These are phyloP conservation scores for Montipora foliosa DNA, from an alignment of 64 coral and sea anemone species.

Conservation along the genomic window DNA sequence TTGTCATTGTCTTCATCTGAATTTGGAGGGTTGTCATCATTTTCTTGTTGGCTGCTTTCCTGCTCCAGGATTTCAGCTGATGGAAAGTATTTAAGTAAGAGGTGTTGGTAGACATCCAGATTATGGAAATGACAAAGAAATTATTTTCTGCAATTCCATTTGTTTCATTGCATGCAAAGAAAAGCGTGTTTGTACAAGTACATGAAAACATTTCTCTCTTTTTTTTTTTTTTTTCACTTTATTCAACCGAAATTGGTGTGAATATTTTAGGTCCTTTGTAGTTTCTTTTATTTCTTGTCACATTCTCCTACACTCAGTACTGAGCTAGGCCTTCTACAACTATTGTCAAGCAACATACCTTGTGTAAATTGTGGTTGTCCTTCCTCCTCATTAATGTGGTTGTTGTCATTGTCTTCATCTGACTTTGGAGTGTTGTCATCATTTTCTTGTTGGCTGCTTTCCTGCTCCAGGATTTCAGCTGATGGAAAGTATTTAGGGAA, in stretches of 20 bases:
- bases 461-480: conserved; percentile 6
- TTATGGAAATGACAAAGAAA: no score
- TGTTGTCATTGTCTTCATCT: not conserved
- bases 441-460: not conserved
- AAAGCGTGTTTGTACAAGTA: no score
- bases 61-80: conserved; percentile 17
- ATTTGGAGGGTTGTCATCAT: not conserved
- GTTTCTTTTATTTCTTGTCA: no score
- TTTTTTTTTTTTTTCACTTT: no score
- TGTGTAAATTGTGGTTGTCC: not conserved
- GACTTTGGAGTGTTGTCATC: not conserved
- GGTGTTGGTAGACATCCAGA: conserved; percentile 34
- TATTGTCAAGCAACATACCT: not conserved
- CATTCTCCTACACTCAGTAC: not conserved
- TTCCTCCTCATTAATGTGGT: not conserved
- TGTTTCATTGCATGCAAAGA: no score
- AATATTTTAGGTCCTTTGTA: no score
- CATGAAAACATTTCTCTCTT: no score
- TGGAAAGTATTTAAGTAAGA: conserved; percentile 42
- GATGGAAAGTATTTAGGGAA: conserved; percentile 42
- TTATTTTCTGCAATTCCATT: no score
- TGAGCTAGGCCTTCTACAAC: no score
- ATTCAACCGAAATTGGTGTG: no score
- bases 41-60: not conserved
- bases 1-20: not conserved